These are phyloP conservation scores for Epizoanthus ramosus DNA, from an alignment of 92 coral and sea anemone genomes.

Conservation along the genomic window DNA sequence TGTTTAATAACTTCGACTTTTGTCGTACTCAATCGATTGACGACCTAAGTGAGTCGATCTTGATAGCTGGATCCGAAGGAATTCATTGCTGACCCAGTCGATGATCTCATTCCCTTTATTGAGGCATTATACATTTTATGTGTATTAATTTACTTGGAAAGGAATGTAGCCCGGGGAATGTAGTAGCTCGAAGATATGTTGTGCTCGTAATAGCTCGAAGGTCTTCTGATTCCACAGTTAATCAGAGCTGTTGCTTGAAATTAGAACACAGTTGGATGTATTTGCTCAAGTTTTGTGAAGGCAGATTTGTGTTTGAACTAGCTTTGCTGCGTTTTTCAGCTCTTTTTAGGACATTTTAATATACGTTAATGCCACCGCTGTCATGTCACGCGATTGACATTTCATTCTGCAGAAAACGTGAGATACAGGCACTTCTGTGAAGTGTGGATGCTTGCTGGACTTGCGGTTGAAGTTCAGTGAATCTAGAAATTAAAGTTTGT, in stretches of 20 bases:
- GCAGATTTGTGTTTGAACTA: not conserved
- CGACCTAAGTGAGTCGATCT: not conserved
- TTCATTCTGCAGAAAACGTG: not conserved
- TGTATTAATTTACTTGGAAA: slow-evolving; percentile 1
- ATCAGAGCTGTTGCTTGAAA: not conserved
- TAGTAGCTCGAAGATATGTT: no score
- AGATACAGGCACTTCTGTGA: not conserved
- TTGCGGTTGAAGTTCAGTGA: not conserved
- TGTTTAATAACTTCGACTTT: not conserved
- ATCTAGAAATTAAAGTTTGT: not conserved
- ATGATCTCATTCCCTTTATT: not conserved
- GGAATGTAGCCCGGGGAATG: not conserved
- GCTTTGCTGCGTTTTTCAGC: not conserved
- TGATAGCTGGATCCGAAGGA: slow-evolving; percentile 33
- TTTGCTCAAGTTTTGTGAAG: slow-evolving; percentile 16
- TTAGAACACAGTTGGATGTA: not conserved
- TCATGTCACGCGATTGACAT: slow-evolving; percentile 40
- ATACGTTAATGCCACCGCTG: not conserved
- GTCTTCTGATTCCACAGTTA: not conserved
- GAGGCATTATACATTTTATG: not conserved
- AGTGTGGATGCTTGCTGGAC: no score
- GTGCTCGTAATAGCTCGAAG: not conserved
- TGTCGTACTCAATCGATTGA: not conserved
- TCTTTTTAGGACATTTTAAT: not conserved
- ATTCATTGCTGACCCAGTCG: slow-evolving; percentile 14